Evolutionary conservation across 2,113 vertebrate species (phyloP).

Genomic region (Peromyscus californicus): DNA sequence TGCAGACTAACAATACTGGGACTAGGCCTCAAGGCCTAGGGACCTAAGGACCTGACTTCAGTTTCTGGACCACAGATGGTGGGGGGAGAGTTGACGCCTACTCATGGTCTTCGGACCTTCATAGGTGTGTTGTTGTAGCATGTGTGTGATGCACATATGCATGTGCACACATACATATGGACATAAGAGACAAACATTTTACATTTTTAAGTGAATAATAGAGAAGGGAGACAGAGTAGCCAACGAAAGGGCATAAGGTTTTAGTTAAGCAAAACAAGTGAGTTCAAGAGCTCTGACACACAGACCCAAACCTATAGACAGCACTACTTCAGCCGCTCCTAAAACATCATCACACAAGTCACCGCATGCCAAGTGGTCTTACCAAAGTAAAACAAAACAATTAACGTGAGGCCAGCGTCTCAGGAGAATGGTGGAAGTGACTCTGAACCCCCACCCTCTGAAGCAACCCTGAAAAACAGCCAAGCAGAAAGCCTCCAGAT

Average conservation of each 20-base stretch:
- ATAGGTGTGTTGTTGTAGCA: neutral
- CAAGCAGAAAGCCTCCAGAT: slow-evolving; percentile 4
- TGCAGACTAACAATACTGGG: too few relatives aligned
- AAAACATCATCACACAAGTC: neutral
- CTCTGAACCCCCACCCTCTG: too few relatives aligned
- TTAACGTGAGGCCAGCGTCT: neutral
- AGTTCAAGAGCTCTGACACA: neutral
- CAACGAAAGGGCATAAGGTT: neutral
- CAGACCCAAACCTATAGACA: neutral
- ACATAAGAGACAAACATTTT: neutral
- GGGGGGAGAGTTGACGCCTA: neutral
- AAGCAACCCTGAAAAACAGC: neutral
- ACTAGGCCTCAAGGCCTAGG: too few relatives aligned
- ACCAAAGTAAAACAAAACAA: neutral
- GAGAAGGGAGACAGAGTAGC: neutral
- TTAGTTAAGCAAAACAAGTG: neutral
- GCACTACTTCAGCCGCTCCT: neutral
- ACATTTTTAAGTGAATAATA: neutral
- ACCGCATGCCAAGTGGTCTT: neutral
- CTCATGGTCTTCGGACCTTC: neutral
- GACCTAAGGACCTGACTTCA: neutral
- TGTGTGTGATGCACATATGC: neutral
- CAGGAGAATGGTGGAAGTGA: neutral
- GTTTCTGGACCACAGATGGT: neutral
- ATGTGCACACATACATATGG: neutral